A percentile compares a stretch with the other conserved stretches of the same genome.
Evolutionary conservation across 1,140 invertebrate genomes (phyloP).

Genomic region (Drosophila carrolli): DNA sequence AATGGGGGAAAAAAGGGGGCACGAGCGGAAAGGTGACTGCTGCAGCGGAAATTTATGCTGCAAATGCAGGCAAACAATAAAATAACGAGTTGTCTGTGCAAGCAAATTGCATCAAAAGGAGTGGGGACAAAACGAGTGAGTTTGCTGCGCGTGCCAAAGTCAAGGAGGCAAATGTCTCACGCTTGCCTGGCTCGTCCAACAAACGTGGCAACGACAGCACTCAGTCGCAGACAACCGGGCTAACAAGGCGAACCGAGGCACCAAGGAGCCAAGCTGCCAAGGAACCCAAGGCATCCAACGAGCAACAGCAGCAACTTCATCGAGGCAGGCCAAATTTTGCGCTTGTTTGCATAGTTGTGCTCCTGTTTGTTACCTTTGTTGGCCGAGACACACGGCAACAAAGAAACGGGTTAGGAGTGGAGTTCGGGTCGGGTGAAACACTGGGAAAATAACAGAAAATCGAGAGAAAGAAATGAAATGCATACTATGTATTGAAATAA

Average conservation of each 20-base stretch:
- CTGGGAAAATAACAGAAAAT: neutral
- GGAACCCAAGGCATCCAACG: conserved; percentile 2
- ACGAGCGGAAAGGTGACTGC: neutral
- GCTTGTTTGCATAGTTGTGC: conserved; percentile 67
- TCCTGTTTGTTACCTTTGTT: conserved; percentile 36
- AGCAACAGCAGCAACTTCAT: neutral
- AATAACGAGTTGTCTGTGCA: conserved; percentile 78
- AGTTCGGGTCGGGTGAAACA: neutral
- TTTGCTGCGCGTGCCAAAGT: conserved; percentile 69
- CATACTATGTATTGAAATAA: too few species aligned
- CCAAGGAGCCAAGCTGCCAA: conserved; percentile 13
- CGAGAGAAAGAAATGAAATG: neutral
- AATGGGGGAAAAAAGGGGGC: neutral
- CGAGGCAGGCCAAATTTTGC: conserved; percentile 41
- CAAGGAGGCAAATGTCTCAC: conserved; percentile 76
- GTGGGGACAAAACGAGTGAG: conserved; percentile 18
- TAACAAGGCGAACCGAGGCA: conserved; percentile 35
- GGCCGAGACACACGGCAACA: conserved; percentile 22
- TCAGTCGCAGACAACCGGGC: conserved; percentile 64
- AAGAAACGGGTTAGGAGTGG: conserved; percentile 10
- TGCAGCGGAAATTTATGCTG: conserved; percentile 41
- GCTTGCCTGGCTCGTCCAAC: conserved; percentile 69
- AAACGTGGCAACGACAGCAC: conserved; percentile 58
- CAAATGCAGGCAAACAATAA: conserved; percentile 76
- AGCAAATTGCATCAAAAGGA: conserved; percentile 70